These are phyloP conservation scores for Drosophila falleni DNA, from an alignment of 2,888 invertebrate species.

Conservation along the genomic window DNA sequence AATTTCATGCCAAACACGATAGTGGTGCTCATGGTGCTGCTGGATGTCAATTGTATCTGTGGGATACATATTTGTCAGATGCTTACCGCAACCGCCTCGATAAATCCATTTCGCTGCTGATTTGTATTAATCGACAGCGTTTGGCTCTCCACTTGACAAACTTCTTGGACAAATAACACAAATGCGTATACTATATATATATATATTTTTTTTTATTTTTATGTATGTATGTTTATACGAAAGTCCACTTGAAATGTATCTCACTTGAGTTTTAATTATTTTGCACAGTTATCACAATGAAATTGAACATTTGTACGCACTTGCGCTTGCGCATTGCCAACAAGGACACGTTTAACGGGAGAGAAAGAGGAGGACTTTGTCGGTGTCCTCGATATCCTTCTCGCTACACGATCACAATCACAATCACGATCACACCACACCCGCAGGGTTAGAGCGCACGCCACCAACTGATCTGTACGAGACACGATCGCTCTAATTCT, in stretches of 20 bases:
- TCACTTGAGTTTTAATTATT: slow-evolving; percentile 76
- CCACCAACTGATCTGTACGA: slow-evolving; percentile 82
- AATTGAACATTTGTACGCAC: slow-evolving; percentile 48
- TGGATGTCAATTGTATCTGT: slow-evolving; percentile 50
- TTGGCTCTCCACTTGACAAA: slow-evolving; percentile 39
- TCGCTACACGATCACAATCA: slow-evolving; percentile 13
- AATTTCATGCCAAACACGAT: slow-evolving; percentile 68
- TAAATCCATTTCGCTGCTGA: slow-evolving; percentile 84
- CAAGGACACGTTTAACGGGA: slow-evolving; percentile 33
- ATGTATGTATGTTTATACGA: slow-evolving; percentile 1
- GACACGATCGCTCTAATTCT: slow-evolving; percentile 73
- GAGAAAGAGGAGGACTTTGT: not conserved
- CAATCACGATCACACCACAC: slow-evolving; percentile 72
- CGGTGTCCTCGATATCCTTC: slow-evolving; percentile 27
- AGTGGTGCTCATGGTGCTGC: slow-evolving; percentile 13
- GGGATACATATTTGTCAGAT: slow-evolving; percentile 72
- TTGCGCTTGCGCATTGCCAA: slow-evolving; percentile 70
- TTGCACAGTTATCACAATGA: slow-evolving; percentile 23
- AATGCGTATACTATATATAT: slow-evolving; percentile 5
- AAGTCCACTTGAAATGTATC: slow-evolving; percentile 52
- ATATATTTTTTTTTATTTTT: not conserved
- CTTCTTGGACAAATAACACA: slow-evolving; percentile 40
- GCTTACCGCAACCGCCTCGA: slow-evolving; percentile 85
- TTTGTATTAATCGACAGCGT: slow-evolving; percentile 63
- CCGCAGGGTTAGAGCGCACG: slow-evolving; percentile 83